phyloP scores from a whole-genome alignment of 30 jellyfish, hydroid and myxozoan genomes.

The Chironex yamaguchii region DNA sequence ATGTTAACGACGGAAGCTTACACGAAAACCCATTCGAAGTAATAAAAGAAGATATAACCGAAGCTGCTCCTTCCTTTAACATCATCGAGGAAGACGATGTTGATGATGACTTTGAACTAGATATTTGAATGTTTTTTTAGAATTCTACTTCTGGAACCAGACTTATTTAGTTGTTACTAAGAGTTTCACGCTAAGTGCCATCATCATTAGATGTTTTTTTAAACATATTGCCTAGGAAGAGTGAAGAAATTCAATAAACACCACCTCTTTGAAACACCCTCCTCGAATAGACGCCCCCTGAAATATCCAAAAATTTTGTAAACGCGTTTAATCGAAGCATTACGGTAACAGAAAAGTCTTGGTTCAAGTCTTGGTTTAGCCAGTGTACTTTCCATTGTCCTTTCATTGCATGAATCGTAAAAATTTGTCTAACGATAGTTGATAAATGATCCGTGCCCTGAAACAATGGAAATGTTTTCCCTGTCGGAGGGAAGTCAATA shows the following conservation, averaged over 20 bases:
- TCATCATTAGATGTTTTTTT: constrained; percentile 25
- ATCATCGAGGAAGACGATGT: constrained; percentile 60
- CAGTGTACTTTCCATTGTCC: too few relatives aligned
- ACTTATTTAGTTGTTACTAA: not conserved
- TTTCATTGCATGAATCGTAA: too few relatives aligned
- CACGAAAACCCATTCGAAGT: constrained; percentile 51
- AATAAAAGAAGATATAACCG: constrained; percentile 44
- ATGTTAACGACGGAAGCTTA: constrained; percentile 1
- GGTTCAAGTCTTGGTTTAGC: too few relatives aligned
- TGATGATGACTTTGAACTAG: constrained; percentile 65
- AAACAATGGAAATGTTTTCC: too few relatives aligned
- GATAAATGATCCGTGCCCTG: too few relatives aligned
- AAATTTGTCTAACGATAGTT: too few relatives aligned
- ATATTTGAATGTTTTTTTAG: constrained; percentile 23
- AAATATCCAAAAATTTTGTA: not conserved
- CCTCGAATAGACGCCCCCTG: constrained; percentile 25
- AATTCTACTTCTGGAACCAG: constrained; percentile 18
- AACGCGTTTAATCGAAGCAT: constrained; percentile 57
- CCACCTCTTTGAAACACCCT: too few relatives aligned
- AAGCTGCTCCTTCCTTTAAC: constrained; percentile 53
- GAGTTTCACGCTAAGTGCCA: not conserved
- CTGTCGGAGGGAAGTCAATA: too few relatives aligned
- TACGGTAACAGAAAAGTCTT: not conserved
- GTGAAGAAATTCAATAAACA: too few relatives aligned
- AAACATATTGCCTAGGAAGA: constrained; percentile 13